phyloP scores from a whole-genome alignment of 2,888 invertebrate genomes.

The Brachycybe producta region DNA sequence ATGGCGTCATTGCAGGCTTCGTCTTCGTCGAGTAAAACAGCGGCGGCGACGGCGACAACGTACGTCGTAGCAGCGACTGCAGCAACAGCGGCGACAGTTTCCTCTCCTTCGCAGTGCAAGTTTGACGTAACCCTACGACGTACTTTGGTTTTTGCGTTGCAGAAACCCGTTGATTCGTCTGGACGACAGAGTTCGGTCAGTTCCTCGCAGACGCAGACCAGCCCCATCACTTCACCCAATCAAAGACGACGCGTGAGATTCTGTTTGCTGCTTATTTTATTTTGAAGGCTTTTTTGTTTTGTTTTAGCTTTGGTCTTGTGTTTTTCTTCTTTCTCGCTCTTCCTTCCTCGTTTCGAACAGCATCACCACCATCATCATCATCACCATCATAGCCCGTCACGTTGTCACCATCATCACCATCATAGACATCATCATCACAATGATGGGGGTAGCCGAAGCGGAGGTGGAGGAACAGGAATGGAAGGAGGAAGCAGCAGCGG shows the following conservation, averaged over 20 bases:
- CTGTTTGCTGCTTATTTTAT: background rate
- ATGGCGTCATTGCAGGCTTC: slow-evolving; percentile 13
- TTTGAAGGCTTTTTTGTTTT: slow-evolving; percentile 1
- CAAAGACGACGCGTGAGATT: slow-evolving; percentile 23
- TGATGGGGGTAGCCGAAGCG: slow-evolving; percentile 18
- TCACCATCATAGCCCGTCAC: slow-evolving; percentile 22
- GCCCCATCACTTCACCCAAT: slow-evolving; percentile 29
- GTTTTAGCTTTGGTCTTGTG: background rate
- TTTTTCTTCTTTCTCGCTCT: background rate
- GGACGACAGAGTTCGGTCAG: slow-evolving; percentile 16
- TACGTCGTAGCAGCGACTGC: too few species aligned
- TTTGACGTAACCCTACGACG: slow-evolving; percentile 15
- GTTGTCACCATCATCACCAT: slow-evolving; percentile 26
- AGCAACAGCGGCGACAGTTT: slow-evolving; percentile 9
- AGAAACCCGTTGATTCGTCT: slow-evolving; percentile 15
- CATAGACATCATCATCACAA: slow-evolving; percentile 36
- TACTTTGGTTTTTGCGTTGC: slow-evolving; percentile 18
- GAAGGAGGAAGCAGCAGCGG: slow-evolving; percentile 15
- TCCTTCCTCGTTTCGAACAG: too few species aligned
- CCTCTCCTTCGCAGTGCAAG: slow-evolving; percentile 7
- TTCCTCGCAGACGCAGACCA: slow-evolving; percentile 30
- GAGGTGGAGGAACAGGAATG: too few species aligned
- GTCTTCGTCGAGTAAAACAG: too few species aligned
- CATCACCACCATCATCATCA: slow-evolving; percentile 31
- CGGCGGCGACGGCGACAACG: too few species aligned